Percentiles rank a stretch among this genome's conserved stretches.
Evolutionary conservation across 2,797 vertebrate genomes (phyloP).

Genomic region (Dendrocincla tyrannina): DNA sequence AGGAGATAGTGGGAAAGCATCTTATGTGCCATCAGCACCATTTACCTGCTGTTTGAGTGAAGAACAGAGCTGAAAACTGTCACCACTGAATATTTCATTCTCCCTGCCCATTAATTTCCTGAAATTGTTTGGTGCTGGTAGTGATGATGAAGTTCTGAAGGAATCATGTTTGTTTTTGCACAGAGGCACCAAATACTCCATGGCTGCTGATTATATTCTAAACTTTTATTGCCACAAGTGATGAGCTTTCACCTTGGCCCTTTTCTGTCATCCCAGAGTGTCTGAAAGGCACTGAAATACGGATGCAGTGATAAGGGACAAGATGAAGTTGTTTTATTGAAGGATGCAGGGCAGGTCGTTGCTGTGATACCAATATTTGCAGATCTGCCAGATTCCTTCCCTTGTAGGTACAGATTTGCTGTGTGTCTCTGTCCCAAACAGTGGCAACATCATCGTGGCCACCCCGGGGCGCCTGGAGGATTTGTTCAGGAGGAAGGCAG

Average conservation of each 20-base stretch:
- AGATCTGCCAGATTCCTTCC: fast-evolving
- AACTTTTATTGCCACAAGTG: not conserved
- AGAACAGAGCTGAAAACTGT: not conserved
- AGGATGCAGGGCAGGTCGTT: not conserved
- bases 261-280: fast-evolving
- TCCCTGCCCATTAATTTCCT: not conserved
- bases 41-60: not conserved
- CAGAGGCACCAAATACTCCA: not conserved
- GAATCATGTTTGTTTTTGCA: not conserved
- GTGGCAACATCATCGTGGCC: slow-evolving; percentile 91
- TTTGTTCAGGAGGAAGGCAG: slow-evolving; percentile 91
- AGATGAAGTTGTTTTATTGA: not conserved
- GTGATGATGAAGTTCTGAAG: not conserved
- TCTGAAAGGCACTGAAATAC: not conserved
- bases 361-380: fast-evolving
- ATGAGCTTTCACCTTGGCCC: not conserved
- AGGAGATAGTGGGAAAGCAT: not conserved
- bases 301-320: not conserved
- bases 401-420: too few species aligned
- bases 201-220: not conserved
- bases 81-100: not conserved
- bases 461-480: slow-evolving; percentile 94
- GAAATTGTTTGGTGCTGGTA: not conserved
- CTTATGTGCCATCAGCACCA: fast-evolving
- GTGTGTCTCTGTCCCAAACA: slow-evolving; percentile 28